Base-by-base conservation (phyloP, 2,888 invertebrate species). In the Fragum sueziense region DNA sequence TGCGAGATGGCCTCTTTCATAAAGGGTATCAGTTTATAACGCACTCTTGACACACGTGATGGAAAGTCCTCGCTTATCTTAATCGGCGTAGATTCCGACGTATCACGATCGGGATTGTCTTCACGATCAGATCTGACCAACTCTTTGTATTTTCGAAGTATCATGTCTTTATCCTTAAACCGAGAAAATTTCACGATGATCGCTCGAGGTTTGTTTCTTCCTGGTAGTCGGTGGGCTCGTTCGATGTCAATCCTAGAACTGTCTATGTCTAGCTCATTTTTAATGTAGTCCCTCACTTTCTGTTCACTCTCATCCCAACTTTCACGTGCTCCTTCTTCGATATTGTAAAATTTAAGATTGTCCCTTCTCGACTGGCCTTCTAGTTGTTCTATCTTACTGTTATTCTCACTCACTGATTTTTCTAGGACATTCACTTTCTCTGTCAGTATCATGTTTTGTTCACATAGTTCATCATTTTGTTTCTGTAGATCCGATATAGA, bases 51-150 rank as follows among this genome's bases (percentile, higher is more conserved):
- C 17, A 69, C 54, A 4, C 69, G 22, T 7, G 20, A 22, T 20
- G 69, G 69, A 31, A 69, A 69, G 54, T 69, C 69, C n/a, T 69
- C 69, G n/a, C 69, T 69, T 20, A 69, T 31, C 22, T 25, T 47
- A 27, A 69, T 52, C 29, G 33, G 33, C 14, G 17, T 47, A 17
- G 20, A 4, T n/a, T 25, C 17, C 27, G 27, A 25, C 9, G 29
- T 29, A 11, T 11, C 9, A n/a, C 31, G n/a, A 59, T 59, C 29
- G 20, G 27, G 14, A 11, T 11, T 14, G n/a, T 22, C 17, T 7
- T 11, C 14, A 27, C 27, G 25, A 29, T 29, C 22, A n/a, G 27
- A 25, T 59, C 22, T 59, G 27, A 29, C 22, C 29, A 59, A 11
- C 17, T 59, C 59, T 59, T 31, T 25, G 29, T 59, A 59, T 59